These are phyloP conservation scores for Vidua macroura DNA, from an alignment of 2,113 vertebrate species.

Conservation along the genomic window DNA sequence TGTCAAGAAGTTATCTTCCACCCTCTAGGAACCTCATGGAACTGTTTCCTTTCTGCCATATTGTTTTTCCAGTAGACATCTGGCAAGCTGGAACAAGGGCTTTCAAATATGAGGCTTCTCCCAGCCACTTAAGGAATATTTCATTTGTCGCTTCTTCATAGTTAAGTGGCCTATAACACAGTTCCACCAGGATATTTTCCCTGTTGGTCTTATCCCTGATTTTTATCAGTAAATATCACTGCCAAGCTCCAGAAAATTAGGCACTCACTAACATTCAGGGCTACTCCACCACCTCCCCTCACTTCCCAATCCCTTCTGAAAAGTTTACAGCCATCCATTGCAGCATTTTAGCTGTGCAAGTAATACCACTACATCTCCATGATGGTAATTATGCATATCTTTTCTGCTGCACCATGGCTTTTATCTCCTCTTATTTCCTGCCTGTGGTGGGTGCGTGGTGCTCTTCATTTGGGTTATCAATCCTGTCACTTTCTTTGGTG, in stretches of 20 bases:
- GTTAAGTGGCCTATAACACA: neutral
- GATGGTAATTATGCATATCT: neutral
- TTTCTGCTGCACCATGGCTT: neutral
- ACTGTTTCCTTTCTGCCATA: neutral
- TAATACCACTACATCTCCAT: rapidly evolving
- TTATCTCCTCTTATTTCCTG: neutral
- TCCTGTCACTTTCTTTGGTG: neutral
- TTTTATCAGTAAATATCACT: neutral
- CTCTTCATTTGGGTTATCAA: neutral
- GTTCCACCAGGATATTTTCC: neutral
- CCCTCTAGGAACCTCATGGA: neutral
- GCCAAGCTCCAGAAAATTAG: neutral
- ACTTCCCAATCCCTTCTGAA: neutral
- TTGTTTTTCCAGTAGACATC: neutral
- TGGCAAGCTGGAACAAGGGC: neutral
- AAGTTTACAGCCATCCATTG: neutral
- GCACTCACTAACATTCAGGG: too few relatives aligned
- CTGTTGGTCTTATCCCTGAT: neutral
- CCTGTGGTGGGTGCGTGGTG: rapidly evolving
- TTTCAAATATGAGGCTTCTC: neutral
- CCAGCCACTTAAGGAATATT: neutral
- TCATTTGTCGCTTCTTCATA: neutral
- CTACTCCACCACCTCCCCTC: neutral
- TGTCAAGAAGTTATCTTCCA: neutral
- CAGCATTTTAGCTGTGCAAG: neutral